Conservation (phyloP, 1,140 invertebrate genomes). For the Agrypnia vestita region DNA sequence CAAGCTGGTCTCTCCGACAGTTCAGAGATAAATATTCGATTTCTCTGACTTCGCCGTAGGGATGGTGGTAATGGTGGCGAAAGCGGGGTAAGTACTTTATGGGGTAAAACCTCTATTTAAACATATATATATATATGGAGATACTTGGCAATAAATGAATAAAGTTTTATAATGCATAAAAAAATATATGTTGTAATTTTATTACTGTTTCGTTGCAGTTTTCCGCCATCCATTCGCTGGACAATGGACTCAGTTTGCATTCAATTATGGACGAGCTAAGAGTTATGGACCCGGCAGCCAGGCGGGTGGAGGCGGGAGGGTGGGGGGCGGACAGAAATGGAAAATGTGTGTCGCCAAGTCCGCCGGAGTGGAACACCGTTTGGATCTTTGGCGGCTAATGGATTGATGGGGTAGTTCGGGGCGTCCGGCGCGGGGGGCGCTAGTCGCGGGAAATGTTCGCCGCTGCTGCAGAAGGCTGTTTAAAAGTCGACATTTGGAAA, state of each 20-base stretch:
- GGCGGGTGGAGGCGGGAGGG: conserved; percentile 18
- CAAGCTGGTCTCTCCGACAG: no score
- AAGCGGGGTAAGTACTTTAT: no score
- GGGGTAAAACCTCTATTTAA: no score
- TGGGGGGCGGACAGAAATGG: conserved; percentile 55
- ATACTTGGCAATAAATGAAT: no score
- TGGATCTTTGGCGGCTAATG: conserved; percentile 62
- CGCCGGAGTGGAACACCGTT: conserved; percentile 60
- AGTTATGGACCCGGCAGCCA: conserved; percentile 53
- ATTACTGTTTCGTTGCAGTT: conserved; percentile 34
- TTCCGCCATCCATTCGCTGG: conserved; percentile 50
- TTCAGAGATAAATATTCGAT: no score
- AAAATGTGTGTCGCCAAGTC: conserved; percentile 62
- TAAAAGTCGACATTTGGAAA: no score
- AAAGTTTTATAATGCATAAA: not conserved
- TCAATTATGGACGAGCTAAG: conserved; percentile 62
- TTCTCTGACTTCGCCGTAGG: no score
- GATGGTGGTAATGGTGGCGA: no score
- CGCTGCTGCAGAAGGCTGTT: not conserved
- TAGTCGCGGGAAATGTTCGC: conserved; percentile 8
- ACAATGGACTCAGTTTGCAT: conserved; percentile 62
- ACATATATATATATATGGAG: no score
- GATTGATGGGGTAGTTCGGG: conserved; percentile 58
- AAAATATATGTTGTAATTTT: not conserved
- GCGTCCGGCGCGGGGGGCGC: conserved; percentile 24